Percentiles rank a stretch among this genome's conserved stretches.
Evolutionary conservation across 2,113 vertebrate species (phyloP).

Genomic region (Paramisgurnus dabryanus): DNA sequence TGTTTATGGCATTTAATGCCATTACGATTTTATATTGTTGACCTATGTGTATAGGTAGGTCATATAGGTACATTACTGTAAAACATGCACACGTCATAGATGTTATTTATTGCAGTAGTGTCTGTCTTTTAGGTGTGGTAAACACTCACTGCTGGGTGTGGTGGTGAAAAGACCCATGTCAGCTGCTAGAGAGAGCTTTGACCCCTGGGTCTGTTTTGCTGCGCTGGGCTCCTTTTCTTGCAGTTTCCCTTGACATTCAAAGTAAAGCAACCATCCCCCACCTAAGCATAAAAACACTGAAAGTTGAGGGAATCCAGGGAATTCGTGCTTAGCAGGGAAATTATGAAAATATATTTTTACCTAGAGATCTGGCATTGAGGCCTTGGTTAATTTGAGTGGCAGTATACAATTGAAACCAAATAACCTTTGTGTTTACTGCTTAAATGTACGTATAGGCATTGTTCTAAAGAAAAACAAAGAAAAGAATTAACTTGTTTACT

Average conservation of each 20-base stretch:
- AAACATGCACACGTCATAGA: background rate
- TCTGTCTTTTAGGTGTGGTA: background rate
- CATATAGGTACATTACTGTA: background rate
- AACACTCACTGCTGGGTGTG: slow-evolving; percentile 62
- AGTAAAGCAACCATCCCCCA: slow-evolving; percentile 40
- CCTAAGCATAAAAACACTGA: slow-evolving; percentile 15
- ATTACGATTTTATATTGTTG: background rate
- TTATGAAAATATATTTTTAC: too few relatives aligned
- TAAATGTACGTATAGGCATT: background rate
- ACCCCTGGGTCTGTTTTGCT: slow-evolving; percentile 33
- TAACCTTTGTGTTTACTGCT: background rate
- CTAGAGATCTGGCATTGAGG: background rate
- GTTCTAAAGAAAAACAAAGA: background rate
- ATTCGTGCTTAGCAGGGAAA: background rate
- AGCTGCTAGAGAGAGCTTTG: slow-evolving; percentile 14
- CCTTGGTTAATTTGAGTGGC: background rate
- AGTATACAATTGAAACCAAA: background rate
- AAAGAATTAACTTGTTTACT: background rate
- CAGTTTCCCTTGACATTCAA: slow-evolving; percentile 12
- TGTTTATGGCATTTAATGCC: background rate
- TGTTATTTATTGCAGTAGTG: slow-evolving; percentile 9
- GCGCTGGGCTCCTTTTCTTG: slow-evolving; percentile 42
- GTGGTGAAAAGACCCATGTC: slow-evolving; percentile 55
- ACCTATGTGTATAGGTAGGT: background rate
- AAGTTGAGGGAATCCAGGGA: slow-evolving; percentile 15